phyloP scores from a whole-genome alignment of 2,113 vertebrate species.

The human (Homo sapiens) region GRCh38 chr5:6567001-6567500 shows the following conservation, averaged over 20 bases:
- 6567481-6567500: no score
- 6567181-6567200: background rate
- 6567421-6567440: no score
- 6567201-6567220: rapidly evolving
- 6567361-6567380: no score
- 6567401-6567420: no score
- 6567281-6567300: background rate
- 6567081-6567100: background rate
- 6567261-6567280: background rate
- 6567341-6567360: background rate
- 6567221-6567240: no score
- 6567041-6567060: background rate
- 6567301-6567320: background rate
- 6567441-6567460: no score
- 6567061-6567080: background rate
- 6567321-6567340: background rate
- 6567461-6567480: no score
- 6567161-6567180: background rate
- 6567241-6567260: background rate
- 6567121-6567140: rapidly evolving
- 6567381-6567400: no score
- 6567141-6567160: rapidly evolving
- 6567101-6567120: background rate
- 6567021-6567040: background rate
- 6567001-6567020: background rate